Base-by-base conservation (phyloP, 2,113 vertebrate species). In the Caracal caracal region DNA sequence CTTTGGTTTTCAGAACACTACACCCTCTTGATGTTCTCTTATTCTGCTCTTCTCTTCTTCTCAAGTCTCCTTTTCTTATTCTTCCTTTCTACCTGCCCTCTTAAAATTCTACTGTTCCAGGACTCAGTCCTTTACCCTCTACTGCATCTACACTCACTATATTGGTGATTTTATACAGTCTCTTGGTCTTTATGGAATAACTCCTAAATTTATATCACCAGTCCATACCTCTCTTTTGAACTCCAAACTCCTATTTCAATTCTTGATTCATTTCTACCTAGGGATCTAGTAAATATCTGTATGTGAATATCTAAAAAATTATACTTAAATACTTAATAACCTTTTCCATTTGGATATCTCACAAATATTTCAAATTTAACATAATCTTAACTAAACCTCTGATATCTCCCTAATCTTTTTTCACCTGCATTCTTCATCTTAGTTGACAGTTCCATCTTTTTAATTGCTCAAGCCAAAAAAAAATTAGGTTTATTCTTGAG, bases 111-210 rank as follows among this genome's bases (percentile, higher is more conserved):
- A 43, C 10, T 22, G 61, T 16, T 49, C 33, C 3, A 15, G 24
- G 17, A 30, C 35, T 49, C 30, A 10, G 20, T 11, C 10, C 63
- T 79, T 9, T 7, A 47, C 1, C 19, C 15, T 65, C 30, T 40
- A 8, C 3, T n/a, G 28, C 28, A 7, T 53, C 63, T 17, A 19
- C 0, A 15, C 0, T 81, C 53, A 19, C 15, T 59, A 3, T 9
- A 16, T 5, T 35, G 70, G 19, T 20, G 7, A 30, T 40, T 13
- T 47, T 37, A 2, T 9, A 80, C 7, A 9, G 12, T 40, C 30
- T 82, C 56, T 70, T 40, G 37, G 17, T 49, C 65, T 84, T 37
- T 47, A 84, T 33, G 51, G 5, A 78, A 68, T 47, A 70, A 59
- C 12, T 35, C 12, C 17, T 5, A 84, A 30, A 26, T 63, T 68